phyloP scores from a whole-genome alignment of 64 coral and sea anemone genomes.

The Pachyseris speciosa region DNA sequence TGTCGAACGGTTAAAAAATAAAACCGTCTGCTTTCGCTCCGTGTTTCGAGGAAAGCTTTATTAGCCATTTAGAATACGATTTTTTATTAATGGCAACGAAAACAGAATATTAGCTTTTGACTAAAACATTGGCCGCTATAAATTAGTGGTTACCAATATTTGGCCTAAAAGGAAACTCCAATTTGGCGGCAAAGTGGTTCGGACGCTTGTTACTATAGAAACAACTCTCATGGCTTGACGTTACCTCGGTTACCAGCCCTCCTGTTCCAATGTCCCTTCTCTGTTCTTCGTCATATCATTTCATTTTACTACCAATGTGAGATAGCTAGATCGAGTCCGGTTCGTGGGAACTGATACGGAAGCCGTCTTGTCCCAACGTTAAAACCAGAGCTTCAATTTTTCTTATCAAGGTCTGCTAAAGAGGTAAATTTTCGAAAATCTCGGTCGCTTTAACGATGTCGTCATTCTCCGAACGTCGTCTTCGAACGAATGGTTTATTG shows the following conservation, averaged over 20 bases:
- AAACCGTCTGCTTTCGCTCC: neutral
- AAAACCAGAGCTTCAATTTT: neutral
- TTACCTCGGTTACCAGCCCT: conserved; percentile 43
- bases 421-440: conserved; percentile 34
- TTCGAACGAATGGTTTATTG: conserved; percentile 40
- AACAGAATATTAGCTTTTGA: conserved; percentile 45
- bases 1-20: neutral
- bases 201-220: conserved; percentile 46
- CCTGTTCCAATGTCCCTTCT: conserved; percentile 15
- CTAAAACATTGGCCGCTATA: conserved; percentile 30
- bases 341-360: neutral
- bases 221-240: conserved; percentile 42
- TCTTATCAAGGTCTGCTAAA: neutral
- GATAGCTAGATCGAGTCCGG: neutral
- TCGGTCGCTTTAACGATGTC: conserved; percentile 17
- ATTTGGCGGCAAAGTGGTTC: conserved; percentile 12
- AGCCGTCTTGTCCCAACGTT: neutral
- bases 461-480: conserved; percentile 21
- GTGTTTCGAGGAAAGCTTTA: neutral
- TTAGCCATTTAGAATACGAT: neutral
- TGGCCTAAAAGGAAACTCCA: conserved; percentile 2
- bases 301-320: conserved; percentile 43
- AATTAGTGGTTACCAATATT: conserved; percentile 29
- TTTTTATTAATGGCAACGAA: conserved; percentile 14
- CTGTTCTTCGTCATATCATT: conserved; percentile 40